Evolutionary conservation across 37 sponge, comb jelly and placozoan genomes (phyloP).

Genomic region (Chondrilla cf. caribensis): DNA sequence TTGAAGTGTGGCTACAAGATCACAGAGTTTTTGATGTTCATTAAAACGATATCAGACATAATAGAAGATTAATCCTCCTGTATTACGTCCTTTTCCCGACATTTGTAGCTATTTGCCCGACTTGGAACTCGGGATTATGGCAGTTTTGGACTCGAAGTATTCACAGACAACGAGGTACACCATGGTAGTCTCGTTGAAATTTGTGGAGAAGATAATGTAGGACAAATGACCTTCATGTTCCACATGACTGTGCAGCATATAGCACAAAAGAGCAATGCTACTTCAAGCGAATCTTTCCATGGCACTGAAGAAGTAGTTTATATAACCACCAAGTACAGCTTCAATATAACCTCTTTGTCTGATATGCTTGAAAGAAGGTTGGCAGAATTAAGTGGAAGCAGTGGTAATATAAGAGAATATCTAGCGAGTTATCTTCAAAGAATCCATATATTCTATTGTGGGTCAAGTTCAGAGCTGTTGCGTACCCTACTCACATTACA

Average conservation of each 20-base stretch:
- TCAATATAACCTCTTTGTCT: neutral
- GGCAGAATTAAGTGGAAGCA: neutral
- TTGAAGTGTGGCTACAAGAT: too few species aligned
- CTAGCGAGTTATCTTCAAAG: neutral
- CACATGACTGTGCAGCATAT: slow-evolving; percentile 15
- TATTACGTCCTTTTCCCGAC: too few species aligned
- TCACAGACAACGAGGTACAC: neutral
- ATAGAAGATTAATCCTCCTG: too few species aligned
- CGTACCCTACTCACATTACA: neutral
- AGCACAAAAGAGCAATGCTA: neutral
- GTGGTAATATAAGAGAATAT: neutral
- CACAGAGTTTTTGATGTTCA: too few species aligned
- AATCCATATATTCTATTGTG: neutral
- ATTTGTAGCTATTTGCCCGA: slow-evolving; percentile 8
- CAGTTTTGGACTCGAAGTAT: neutral
- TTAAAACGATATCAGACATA: too few species aligned
- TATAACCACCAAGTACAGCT: neutral
- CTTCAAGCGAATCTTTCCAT: neutral
- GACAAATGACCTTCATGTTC: neutral
- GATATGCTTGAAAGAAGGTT: neutral
- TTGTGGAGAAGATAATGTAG: slow-evolving; percentile 6
- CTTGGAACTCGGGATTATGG: neutral
- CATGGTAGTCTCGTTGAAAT: slow-evolving; percentile 12
- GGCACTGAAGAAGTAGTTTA: neutral
- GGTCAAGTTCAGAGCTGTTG: slow-evolving; percentile 12